Evolutionary conservation across 2,113 vertebrate species (phyloP).

Genomic region (Nibea coibor): DNA sequence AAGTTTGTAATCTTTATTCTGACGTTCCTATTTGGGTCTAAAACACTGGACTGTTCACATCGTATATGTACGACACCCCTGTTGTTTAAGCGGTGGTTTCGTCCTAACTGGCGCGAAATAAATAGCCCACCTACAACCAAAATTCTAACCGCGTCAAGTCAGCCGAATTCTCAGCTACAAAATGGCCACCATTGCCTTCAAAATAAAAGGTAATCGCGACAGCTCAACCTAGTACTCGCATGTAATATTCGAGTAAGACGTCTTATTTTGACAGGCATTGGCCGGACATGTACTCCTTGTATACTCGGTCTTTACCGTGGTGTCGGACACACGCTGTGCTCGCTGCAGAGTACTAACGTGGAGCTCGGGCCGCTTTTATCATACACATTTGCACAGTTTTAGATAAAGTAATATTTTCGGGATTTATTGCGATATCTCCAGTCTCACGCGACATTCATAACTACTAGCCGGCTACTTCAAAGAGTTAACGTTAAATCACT

Average conservation of each 20-base stretch:
- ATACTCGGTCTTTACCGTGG: rapidly evolving
- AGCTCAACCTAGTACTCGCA: rapidly evolving
- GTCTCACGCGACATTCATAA: not conserved
- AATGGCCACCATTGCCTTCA: conserved; percentile 3
- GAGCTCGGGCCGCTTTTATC: not conserved
- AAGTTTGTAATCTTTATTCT: rapidly evolving
- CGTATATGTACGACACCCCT: not conserved
- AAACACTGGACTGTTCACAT: not conserved
- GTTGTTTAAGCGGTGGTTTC: conserved; percentile 35
- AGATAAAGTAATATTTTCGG: not conserved
- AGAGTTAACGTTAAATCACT: not conserved
- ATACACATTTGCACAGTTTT: not conserved
- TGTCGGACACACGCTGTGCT: rapidly evolving
- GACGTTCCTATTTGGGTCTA: not conserved
- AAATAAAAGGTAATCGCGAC: not conserved
- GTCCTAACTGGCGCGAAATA: conserved; percentile 75
- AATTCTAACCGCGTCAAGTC: rapidly evolving
- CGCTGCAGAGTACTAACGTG: not conserved
- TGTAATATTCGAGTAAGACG: rapidly evolving
- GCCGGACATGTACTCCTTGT: not conserved
- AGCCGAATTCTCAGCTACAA: not conserved
- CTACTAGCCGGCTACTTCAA: not conserved
- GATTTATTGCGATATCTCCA: not conserved
- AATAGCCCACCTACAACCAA: conserved; percentile 35
- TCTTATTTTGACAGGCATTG: conserved; percentile 15